These are phyloP conservation scores for Dermolepida albohirtum DNA, from an alignment of 2,888 invertebrate species.

Conservation along the genomic window DNA sequence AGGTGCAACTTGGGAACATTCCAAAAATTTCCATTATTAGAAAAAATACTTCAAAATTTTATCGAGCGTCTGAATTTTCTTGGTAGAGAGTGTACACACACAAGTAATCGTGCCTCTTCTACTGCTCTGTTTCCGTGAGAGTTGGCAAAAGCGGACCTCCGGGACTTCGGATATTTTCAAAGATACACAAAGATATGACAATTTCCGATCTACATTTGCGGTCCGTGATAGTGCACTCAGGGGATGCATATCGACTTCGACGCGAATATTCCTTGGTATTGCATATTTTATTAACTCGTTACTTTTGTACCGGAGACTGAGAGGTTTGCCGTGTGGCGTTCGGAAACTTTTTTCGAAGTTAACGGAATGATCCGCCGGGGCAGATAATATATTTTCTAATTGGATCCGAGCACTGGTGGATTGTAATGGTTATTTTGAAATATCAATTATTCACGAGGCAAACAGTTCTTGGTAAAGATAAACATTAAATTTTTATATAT, in stretches of 20 bases:
- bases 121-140: constrained; percentile 1
- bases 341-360: constrained; percentile 1
- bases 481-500: too few species aligned
- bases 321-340: too few species aligned
- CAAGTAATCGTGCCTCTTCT: constrained; percentile 3
- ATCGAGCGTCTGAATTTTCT: too few species aligned
- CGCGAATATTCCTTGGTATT: constrained; percentile 34
- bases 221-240: constrained; percentile 44
- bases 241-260: constrained; percentile 47
- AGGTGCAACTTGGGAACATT: too few species aligned
- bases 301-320: constrained; percentile 18
- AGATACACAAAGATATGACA: constrained; percentile 50
- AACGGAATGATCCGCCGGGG: background rate
- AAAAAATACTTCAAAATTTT: too few species aligned
- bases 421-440: background rate
- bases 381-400: constrained; percentile 6
- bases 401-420: background rate
- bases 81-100: too few species aligned
- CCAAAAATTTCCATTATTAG: too few species aligned
- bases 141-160: constrained; percentile 30
- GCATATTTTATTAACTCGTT: constrained; percentile 43
- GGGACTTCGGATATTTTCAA: constrained; percentile 40
- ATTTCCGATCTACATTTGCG: constrained; percentile 49
- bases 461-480: too few species aligned
- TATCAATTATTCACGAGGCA: background rate